Base-by-base conservation (phyloP, 2,888 invertebrate genomes). In the Pterostichus madidus region DNA sequence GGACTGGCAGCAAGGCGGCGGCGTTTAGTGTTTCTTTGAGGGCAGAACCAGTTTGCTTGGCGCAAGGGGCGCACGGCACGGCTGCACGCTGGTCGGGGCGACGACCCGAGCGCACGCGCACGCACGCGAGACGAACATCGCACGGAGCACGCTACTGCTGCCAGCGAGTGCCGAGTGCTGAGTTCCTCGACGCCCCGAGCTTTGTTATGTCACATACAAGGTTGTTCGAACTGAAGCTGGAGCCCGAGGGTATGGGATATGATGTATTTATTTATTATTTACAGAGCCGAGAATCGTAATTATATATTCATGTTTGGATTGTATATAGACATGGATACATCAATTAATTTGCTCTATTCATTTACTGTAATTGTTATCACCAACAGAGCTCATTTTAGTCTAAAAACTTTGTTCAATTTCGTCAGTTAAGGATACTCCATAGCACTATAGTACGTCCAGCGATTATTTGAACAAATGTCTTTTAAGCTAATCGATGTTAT, bases 51-150 rank as follows among this genome's bases (percentile, higher is more conserved):
- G 68, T 71, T 71, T 71, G 44, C 13, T 44, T 17, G 44, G 39
- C 7, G 56, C 7, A 56, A 56, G 39, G 68, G 68, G 44, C 68
- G 68, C 39, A 71, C 8, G 39, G 68, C 44, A 24, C 24, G 68
- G 68, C 17, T 44, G 68, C 39, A 71, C 8, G 39, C 44, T 15
- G 39, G 44, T 44, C 39, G 39, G 68, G 68, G 68, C 68, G 13
- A 17, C 17, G 68, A 71, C 68, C 68, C 17, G 68, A 71, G 68
- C 44, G 68, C 68, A 71, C 68, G 68, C 68, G 68, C 68, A 56
- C 56, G 56, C 15, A 56, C 56, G 56, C 49, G 49, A 49, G 49
- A 49, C 49, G 49, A 39, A 39, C 39, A 39, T 39, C 39, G 39
- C 39, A 39, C 39, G 39, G 39, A 52, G 56, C 56, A 56, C 56